Evolutionary conservation across 2,888 invertebrate genomes (phyloP).

Genomic region (Timema cristinae): DNA sequence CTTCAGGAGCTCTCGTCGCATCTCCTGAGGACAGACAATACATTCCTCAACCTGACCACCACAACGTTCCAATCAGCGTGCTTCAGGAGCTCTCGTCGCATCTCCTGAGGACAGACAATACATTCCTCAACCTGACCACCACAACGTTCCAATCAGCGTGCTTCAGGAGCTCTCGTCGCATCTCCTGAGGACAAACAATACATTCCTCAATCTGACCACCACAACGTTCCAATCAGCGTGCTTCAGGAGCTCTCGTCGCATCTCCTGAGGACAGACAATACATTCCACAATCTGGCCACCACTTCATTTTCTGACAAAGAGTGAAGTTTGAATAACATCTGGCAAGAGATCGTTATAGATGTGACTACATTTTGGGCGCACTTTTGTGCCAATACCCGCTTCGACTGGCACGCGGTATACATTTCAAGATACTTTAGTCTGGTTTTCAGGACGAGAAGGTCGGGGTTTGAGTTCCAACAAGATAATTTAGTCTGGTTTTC

Average conservation of each 20-base stretch:
- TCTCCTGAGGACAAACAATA: constrained; percentile 49
- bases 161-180: constrained; percentile 76
- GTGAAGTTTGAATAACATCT: no score
- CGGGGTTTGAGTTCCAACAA: no score
- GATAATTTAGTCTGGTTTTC: no score
- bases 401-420: no score
- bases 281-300: constrained; percentile 44
- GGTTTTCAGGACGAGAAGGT: no score
- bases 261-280: constrained; percentile 49
- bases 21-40: constrained; percentile 49
- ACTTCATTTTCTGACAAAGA: no score
- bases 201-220: background rate
- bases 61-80: constrained; percentile 45
- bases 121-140: constrained; percentile 49
- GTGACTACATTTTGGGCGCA: no score
- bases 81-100: constrained; percentile 76
- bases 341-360: no score
- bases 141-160: constrained; percentile 75
- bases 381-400: no score
- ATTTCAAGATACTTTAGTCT: no score
- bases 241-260: constrained; percentile 76
- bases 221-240: constrained; percentile 45
- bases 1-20: constrained; percentile 76
- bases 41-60: background rate
- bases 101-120: constrained; percentile 49